phyloP scores from a whole-genome alignment of 2,113 vertebrate genomes.

The Centropus bengalensis region DNA sequence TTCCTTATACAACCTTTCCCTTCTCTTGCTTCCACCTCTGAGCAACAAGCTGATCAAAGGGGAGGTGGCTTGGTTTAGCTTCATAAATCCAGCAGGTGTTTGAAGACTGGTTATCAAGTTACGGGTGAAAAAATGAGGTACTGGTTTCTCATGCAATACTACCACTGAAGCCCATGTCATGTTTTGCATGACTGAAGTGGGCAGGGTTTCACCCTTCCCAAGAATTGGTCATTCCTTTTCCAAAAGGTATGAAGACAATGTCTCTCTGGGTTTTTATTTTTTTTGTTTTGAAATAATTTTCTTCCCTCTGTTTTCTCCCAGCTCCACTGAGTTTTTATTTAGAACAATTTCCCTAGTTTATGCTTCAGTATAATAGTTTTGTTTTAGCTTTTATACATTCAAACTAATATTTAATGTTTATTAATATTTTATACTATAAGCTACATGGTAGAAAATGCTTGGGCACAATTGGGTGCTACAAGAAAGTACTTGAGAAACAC shows the following conservation, averaged over 20 bases:
- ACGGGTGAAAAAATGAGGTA: neutral
- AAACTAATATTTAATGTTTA: constrained; percentile 25
- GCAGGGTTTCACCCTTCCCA: neutral
- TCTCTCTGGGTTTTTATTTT: neutral
- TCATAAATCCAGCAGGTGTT: neutral
- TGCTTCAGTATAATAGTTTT: neutral
- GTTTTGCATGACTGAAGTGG: neutral
- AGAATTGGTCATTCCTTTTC: neutral
- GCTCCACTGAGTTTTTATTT: neutral
- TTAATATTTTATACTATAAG: constrained; percentile 16
- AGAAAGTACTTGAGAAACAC: constrained; percentile 26
- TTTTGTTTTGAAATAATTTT: neutral
- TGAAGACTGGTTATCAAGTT: neutral
- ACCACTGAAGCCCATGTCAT: neutral
- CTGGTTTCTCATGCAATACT: neutral
- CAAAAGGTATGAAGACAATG: neutral
- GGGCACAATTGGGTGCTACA: constrained; percentile 11
- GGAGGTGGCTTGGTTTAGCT: neutral
- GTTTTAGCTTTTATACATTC: constrained; percentile 36
- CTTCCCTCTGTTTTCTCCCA: neutral
- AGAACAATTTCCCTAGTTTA: neutral
- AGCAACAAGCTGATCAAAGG: neutral
- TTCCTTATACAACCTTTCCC: neutral
- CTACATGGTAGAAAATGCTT: neutral
- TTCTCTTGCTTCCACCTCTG: neutral